phyloP scores from a whole-genome alignment of 1,140 invertebrate species.

The Trichoplusia ni region DNA sequence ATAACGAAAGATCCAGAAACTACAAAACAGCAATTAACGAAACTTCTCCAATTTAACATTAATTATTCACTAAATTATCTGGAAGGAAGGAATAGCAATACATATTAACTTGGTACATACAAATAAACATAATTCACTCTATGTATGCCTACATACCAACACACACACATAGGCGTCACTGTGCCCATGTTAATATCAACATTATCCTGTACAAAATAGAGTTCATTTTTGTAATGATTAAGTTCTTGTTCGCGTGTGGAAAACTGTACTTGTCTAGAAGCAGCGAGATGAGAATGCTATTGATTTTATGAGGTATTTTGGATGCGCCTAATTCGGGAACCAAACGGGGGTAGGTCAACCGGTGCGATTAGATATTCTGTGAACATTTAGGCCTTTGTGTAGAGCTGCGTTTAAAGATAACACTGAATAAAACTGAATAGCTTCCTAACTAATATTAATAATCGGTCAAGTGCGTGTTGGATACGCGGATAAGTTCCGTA shows the following conservation, averaged over 20 bases:
- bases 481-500: too few species aligned
- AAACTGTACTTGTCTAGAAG: not conserved
- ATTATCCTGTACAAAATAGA: too few species aligned
- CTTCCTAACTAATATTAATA: too few species aligned
- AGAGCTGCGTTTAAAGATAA: not conserved
- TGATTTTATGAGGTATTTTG: conserved; percentile 64
- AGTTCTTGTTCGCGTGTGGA: not conserved
- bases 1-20: too few species aligned
- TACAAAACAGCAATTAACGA: not conserved
- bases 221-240: not conserved
- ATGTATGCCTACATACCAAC: not conserved
- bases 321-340: conserved; percentile 53
- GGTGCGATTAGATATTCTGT: not conserved
- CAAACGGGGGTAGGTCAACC: conserved; percentile 41
- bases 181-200: too few species aligned
- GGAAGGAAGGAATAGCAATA: not conserved
- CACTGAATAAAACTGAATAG: not conserved
- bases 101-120: not conserved
- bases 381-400: not conserved
- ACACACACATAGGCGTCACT: too few species aligned
- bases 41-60: not conserved
- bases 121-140: not conserved
- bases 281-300: conserved; percentile 32
- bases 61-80: not conserved
- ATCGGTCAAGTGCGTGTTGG: too few species aligned